Base-by-base conservation (phyloP, 1,140 invertebrate genomes). In the Lucilia sericata region DNA sequence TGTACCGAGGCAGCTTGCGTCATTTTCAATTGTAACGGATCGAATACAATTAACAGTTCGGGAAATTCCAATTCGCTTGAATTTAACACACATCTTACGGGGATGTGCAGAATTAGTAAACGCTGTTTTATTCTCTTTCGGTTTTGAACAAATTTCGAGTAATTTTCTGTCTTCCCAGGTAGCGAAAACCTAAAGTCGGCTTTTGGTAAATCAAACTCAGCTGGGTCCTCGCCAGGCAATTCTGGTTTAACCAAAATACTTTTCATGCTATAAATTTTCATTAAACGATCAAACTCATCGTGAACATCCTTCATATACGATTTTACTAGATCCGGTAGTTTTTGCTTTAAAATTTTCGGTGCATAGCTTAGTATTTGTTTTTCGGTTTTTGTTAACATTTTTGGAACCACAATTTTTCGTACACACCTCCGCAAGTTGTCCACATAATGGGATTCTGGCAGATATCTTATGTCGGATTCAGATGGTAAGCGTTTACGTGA, bases 51-150 rank as follows among this genome's bases (percentile, higher is more conserved):
- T 25, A 87, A 86, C 19, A 86, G 83, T 89, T 78, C 91, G 60
- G 87, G 94, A 88, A 95, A 91, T 1, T 91, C 91, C 21, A 87
- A 88, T 14, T 92, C 91, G 1, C 94, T 93, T 30, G 92, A 93
- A 80, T 92, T 91, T 1, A 95, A 87, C 5, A 95, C 92, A 47
- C 92, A 92, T 78, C 93, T 92, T 84, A 95, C 92, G 75, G 95
- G 92, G 19, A 92, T 93, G 87, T 95, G 93, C n/a, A 94, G 88
- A 13, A 94, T 90, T 17, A 94, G 92, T 78, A 93, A 92, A 84
- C 90, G 93, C 60, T 91, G 91, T 85, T 91, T 88, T 0, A 96
- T 86, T 84, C 91, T 91, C 13, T 92, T 92, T 34, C 93, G 92
- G 89, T 92, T 93, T 84, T 90, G 91, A 12, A 94, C 78, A 91